phyloP scores from a whole-genome alignment of 2,113 vertebrate genomes.

The Suricata suricatta region DNA sequence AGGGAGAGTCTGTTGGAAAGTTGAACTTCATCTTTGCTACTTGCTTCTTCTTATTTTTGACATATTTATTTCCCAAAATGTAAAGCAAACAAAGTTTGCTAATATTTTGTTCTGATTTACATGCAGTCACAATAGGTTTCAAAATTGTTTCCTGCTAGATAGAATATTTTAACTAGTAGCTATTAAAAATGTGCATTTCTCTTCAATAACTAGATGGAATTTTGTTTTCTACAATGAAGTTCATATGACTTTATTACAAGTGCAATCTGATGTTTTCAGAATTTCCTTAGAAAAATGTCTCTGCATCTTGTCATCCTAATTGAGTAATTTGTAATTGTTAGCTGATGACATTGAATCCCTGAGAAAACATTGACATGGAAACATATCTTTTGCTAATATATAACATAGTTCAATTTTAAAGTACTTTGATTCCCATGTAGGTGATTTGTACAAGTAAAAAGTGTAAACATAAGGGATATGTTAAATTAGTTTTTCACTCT shows the following conservation, averaged over 20 bases:
- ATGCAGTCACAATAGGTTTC: background rate
- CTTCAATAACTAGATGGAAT: background rate
- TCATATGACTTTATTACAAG: background rate
- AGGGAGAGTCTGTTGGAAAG: background rate
- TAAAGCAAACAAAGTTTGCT: background rate
- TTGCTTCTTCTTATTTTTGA: background rate
- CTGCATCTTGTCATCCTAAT: fast-evolving
- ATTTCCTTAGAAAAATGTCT: background rate
- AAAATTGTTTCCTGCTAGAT: background rate
- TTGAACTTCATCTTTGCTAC: background rate
- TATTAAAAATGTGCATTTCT: background rate
- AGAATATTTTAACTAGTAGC: background rate
- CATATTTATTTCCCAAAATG: background rate
- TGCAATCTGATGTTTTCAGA: background rate
- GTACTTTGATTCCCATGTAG: slow-evolving; percentile 72
- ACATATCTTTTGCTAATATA: slow-evolving; percentile 52
- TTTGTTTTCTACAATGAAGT: background rate
- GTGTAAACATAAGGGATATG: slow-evolving; percentile 74
- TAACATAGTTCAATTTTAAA: slow-evolving; percentile 68
- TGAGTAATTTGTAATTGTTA: fast-evolving
- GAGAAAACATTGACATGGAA: background rate
- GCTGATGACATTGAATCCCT: fast-evolving
- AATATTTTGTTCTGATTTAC: background rate
- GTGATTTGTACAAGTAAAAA: slow-evolving; percentile 82
- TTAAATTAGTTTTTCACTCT: slow-evolving; percentile 82